A percentile compares a stretch with the other conserved stretches of the same genome.
phyloP scores from a whole-genome alignment of 2,888 invertebrate genomes.

The Campaea margaritaria region DNA sequence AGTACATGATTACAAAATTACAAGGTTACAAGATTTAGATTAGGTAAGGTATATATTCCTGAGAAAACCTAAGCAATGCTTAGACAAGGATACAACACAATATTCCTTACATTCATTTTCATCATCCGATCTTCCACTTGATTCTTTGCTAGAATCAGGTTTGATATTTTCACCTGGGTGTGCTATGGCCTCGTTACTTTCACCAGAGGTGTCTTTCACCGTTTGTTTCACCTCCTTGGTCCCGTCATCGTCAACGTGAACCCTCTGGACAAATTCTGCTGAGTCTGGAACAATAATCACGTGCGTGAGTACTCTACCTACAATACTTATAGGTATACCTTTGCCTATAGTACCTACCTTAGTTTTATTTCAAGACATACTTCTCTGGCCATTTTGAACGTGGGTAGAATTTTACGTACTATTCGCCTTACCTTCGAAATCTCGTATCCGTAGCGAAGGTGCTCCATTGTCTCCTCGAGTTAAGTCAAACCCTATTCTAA shows the following conservation, averaged over 20 bases:
- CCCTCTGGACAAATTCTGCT: conserved; percentile 45
- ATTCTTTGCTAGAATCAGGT: conserved; percentile 37
- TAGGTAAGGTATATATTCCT: no score
- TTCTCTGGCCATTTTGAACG: not conserved
- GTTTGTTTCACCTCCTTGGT: conserved; percentile 31
- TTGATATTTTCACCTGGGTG: conserved; percentile 29
- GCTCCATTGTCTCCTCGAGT: conserved; percentile 58
- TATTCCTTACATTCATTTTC: conserved; percentile 37
- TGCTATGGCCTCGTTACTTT: conserved; percentile 43
- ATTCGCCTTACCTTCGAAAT: conserved; percentile 59
- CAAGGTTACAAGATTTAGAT: no score
- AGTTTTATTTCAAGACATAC: no score
- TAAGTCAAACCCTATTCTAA: conserved; percentile 70
- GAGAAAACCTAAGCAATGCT: no score
- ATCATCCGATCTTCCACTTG: conserved; percentile 35
- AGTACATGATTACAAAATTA: no score
- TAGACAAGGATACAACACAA: no score
- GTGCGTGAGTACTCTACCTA: not conserved
- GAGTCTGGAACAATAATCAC: conserved; percentile 41
- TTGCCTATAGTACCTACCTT: no score
- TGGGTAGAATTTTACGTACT: not conserved
- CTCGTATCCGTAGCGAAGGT: conserved; percentile 59
- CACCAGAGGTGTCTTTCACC: conserved; percentile 48
- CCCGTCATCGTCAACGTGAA: conserved; percentile 33
- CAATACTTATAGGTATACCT: no score